Evolutionary conservation across 1,140 invertebrate genomes (phyloP).

Genomic region (Pygmarrhopalites habei): DNA sequence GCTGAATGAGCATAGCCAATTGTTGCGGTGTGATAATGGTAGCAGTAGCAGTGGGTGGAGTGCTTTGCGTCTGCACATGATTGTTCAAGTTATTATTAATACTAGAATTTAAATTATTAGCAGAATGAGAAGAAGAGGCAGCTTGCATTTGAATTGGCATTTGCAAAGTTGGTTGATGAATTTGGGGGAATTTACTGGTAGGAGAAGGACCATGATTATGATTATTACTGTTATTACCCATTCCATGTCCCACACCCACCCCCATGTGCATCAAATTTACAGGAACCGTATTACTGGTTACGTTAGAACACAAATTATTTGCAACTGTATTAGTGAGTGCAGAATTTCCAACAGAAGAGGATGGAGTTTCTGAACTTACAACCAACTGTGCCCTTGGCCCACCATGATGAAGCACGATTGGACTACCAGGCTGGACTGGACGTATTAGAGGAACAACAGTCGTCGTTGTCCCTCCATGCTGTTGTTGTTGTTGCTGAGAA

Average conservation of each 20-base stretch:
- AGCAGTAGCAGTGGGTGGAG: constrained; percentile 23
- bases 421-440: constrained; percentile 30
- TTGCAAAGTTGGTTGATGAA: constrained; percentile 6
- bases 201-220: no score
- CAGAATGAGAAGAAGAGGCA: neutral
- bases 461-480: constrained; percentile 1
- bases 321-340: constrained; percentile 14
- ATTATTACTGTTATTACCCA: no score
- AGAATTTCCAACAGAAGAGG: constrained; percentile 5
- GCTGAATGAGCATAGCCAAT: constrained; percentile 41
- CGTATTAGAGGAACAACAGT: constrained; percentile 24
- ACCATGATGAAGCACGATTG: constrained; percentile 5
- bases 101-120: neutral
- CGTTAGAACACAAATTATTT: constrained; percentile 7
- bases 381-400: constrained; percentile 12
- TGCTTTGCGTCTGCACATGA: constrained; percentile 14
- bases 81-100: neutral
- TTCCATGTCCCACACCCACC: neutral
- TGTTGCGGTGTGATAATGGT: constrained; percentile 47
- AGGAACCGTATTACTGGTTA: constrained; percentile 1
- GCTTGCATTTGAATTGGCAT: neutral
- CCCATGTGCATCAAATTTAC: constrained; percentile 9
- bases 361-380: constrained; percentile 8
- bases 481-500: constrained; percentile 19
- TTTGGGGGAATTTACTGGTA: neutral